Conservation (phyloP, 2,113 vertebrate genomes). For the Lophius piscatorius region DNA sequence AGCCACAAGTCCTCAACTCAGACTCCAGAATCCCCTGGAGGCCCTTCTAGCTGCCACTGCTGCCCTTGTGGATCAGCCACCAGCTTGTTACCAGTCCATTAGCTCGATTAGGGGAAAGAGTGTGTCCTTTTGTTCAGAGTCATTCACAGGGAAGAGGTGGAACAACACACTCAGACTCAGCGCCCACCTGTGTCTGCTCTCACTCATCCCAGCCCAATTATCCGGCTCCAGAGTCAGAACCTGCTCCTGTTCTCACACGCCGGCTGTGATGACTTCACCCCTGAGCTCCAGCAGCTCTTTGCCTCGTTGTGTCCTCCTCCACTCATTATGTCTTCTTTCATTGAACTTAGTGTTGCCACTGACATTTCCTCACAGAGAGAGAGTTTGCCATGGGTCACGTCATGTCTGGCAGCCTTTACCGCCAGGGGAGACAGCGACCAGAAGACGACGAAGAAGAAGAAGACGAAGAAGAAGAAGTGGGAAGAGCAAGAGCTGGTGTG, state of each 20-base stretch:
- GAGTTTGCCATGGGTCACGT: background rate
- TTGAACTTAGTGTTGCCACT: background rate
- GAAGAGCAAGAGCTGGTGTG: too few relatives aligned
- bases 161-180: constrained; percentile 19
- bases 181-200: constrained; percentile 32
- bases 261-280: constrained; percentile 26
- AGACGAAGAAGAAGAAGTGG: background rate
- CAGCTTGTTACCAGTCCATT: constrained; percentile 56
- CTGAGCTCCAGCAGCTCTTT: constrained; percentile 3
- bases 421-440: too few relatives aligned
- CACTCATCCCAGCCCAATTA: constrained; percentile 56
- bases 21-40: constrained; percentile 26
- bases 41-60: constrained; percentile 52
- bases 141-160: constrained; percentile 65
- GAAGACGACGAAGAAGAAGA: background rate
- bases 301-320: background rate
- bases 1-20: constrained; percentile 5
- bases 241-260: constrained; percentile 54
- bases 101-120: constrained; percentile 71
- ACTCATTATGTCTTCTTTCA: background rate
- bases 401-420: background rate
- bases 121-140: constrained; percentile 71
- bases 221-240: constrained; percentile 47
- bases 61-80: constrained; percentile 43
- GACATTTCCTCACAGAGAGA: constrained; percentile 3